Evolutionary conservation across 2,888 invertebrate genomes (phyloP).

Genomic region (Stenolophus ochropezus): DNA sequence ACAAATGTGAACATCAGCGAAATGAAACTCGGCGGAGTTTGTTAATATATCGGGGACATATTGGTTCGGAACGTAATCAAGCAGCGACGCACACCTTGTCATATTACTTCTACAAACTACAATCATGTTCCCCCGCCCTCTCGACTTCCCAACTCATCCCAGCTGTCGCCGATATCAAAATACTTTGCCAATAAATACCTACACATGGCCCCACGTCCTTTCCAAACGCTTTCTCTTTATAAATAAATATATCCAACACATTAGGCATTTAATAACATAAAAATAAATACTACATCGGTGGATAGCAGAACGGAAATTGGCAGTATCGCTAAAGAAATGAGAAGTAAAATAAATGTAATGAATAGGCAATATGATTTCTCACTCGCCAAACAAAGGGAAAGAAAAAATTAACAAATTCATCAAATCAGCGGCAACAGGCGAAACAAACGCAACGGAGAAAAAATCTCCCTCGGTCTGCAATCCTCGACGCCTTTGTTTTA

Average conservation of each 20-base stretch:
- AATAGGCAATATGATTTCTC: slow-evolving; percentile 18
- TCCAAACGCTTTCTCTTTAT: neutral
- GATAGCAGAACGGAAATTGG: too few species aligned
- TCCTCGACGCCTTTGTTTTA: slow-evolving; percentile 67
- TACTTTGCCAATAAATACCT: slow-evolving; percentile 25
- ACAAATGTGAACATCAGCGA: slow-evolving; percentile 66
- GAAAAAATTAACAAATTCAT: slow-evolving; percentile 47
- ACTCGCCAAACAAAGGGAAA: slow-evolving; percentile 22
- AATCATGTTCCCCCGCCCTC: slow-evolving; percentile 36
- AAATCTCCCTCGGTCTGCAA: slow-evolving; percentile 34
- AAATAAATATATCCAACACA: too few species aligned
- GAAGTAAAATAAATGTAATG: neutral
- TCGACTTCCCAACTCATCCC: slow-evolving; percentile 30
- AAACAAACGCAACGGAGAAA: slow-evolving; percentile 44
- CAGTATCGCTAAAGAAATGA: neutral
- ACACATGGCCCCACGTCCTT: neutral
- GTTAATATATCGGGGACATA: slow-evolving; percentile 57
- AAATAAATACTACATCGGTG: too few species aligned
- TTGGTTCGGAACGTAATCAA: slow-evolving; percentile 57
- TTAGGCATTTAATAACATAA: too few species aligned
- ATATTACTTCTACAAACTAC: slow-evolving; percentile 59
- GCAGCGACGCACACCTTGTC: slow-evolving; percentile 54
- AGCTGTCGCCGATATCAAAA: neutral
- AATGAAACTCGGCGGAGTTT: slow-evolving; percentile 54
- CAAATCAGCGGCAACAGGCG: slow-evolving; percentile 46